Conservation (phyloP, 2,113 vertebrate genomes). For the Syrmaticus mikado region DNA sequence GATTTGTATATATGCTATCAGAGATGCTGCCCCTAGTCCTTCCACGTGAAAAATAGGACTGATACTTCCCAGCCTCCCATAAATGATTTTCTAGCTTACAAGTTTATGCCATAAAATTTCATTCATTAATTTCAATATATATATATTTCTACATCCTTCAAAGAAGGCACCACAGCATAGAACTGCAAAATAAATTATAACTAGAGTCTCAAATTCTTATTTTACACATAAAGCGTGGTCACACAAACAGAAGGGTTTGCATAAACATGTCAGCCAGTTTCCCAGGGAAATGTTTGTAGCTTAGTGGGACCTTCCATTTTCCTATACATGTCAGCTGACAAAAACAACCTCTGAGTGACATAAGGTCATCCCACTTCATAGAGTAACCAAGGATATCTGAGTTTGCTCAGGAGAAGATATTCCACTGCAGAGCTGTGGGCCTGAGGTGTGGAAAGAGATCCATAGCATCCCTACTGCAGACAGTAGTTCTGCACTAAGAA, state of each 20-base stretch:
- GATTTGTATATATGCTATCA: neutral
- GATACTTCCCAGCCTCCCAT: neutral
- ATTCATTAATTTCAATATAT: constrained; percentile 21
- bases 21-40: neutral
- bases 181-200: neutral
- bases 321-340: neutral
- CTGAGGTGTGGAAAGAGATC: neutral
- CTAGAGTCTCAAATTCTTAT: neutral
- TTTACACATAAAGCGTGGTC: neutral
- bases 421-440: neutral
- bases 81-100: neutral
- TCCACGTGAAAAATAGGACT: neutral
- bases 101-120: neutral
- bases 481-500: neutral
- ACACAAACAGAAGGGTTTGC: neutral
- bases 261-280: neutral
- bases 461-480: neutral
- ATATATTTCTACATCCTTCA: neutral
- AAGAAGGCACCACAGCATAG: neutral
- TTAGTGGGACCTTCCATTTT: neutral
- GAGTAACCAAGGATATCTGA: neutral
- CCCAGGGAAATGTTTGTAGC: neutral
- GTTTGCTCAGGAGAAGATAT: neutral
- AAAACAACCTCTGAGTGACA: neutral
- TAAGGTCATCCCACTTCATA: neutral